A percentile compares a stretch with the other conserved stretches of the same genome.
Evolutionary conservation across 92 coral and sea anemone species (phyloP).

Genomic region (Plumapathes pennacea): DNA sequence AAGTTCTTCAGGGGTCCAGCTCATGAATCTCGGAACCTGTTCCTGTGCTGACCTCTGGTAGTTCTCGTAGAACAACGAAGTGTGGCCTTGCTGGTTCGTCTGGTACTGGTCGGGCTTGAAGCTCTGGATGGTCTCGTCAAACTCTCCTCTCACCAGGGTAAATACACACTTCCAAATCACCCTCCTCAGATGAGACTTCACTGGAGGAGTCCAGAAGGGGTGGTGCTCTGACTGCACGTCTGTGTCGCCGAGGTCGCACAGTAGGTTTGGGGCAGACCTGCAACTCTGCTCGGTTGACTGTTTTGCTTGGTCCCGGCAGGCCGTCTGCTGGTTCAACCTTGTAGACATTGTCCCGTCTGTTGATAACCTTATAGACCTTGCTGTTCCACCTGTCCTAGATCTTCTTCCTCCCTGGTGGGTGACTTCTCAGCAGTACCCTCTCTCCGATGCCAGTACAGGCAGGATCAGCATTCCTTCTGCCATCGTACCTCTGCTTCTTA

Average conservation of each 20-base stretch:
- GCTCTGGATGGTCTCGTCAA: no score
- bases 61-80: slow-evolving; percentile 8
- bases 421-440: no score
- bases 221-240: background rate
- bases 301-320: background rate
- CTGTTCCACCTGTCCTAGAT: slow-evolving; percentile 10
- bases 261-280: slow-evolving; percentile 16
- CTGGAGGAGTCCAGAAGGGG: background rate
- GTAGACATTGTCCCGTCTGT: slow-evolving; percentile 7
- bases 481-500: slow-evolving; percentile 11
- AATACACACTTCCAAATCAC: no score
- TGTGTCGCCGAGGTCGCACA: background rate
- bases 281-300: slow-evolving; percentile 5
- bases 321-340: slow-evolving; percentile 10
- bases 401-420: slow-evolving; percentile 13
- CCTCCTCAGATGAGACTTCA: slow-evolving; percentile 1
- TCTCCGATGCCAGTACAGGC: background rate
- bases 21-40: no score
- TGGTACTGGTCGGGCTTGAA: no score
- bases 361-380: slow-evolving; percentile 7
- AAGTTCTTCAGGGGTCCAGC: no score
- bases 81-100: background rate
- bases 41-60: slow-evolving; percentile 17
- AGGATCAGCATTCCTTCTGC: background rate
- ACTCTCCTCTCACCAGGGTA: no score